Conservation (phyloP, 2,888 invertebrate species). For the Linnaemya tessellans region DNA sequence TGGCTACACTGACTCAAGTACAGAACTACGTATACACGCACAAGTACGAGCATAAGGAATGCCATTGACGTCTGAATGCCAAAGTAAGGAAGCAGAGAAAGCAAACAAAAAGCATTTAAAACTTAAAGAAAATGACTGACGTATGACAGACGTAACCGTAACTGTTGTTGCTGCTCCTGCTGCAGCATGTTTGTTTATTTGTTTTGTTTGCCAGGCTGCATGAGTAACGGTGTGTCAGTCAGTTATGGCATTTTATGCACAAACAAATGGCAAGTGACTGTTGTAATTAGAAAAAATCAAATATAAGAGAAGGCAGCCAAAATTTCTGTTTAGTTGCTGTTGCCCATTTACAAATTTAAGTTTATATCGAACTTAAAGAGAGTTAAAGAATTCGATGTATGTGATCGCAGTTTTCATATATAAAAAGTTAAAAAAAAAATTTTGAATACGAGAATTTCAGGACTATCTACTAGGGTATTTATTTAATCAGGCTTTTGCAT, state of each 20-base stretch:
- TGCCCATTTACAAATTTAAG: too few species aligned
- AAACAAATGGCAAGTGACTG: neutral
- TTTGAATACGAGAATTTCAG: too few species aligned
- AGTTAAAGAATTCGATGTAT: too few species aligned
- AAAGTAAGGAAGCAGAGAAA: slow-evolving; percentile 1
- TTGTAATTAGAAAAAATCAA: too few species aligned
- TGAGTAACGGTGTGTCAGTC: neutral
- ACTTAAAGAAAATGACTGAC: slow-evolving; percentile 59
- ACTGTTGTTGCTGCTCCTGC: slow-evolving; percentile 29
- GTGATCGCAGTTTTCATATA: too few species aligned
- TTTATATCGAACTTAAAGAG: too few species aligned
- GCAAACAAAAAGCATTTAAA: slow-evolving; percentile 53
- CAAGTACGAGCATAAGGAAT: slow-evolving; percentile 4
- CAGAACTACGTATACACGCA: neutral
- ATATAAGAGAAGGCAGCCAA: too few species aligned
- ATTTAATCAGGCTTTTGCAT: too few species aligned
- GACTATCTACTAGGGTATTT: too few species aligned
- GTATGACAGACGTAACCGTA: slow-evolving; percentile 55
- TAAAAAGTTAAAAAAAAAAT: too few species aligned
- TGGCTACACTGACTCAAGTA: neutral
- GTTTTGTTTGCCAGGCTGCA: slow-evolving; percentile 2
- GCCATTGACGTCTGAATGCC: slow-evolving; percentile 43
- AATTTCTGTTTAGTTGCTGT: too few species aligned
- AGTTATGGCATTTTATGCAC: slow-evolving; percentile 17
- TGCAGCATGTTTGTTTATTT: slow-evolving; percentile 36